Evolutionary conservation across 1,140 invertebrate genomes (phyloP).

Genomic region (Meloidogyne chitwoodi): DNA sequence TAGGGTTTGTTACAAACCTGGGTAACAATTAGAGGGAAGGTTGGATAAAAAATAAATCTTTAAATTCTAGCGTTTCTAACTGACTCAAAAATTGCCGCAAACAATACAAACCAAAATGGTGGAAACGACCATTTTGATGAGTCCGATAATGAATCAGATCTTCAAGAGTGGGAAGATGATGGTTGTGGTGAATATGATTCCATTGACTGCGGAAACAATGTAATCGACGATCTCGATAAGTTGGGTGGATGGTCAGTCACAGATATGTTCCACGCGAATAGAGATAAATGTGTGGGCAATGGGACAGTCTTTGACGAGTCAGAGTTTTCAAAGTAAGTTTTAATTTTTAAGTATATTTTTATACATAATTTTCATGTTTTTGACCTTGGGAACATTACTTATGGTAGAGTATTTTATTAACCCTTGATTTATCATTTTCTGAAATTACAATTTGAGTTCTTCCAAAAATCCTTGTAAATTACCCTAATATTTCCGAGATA

Average conservation of each 20-base stretch:
- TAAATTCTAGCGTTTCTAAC: background rate
- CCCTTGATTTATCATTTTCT: too few species aligned
- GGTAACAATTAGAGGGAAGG: too few species aligned
- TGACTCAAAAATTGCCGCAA: background rate
- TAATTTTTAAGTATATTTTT: background rate
- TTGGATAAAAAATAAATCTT: background rate
- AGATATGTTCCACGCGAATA: slow-evolving; percentile 14
- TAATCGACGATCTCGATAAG: background rate
- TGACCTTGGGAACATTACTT: too few species aligned
- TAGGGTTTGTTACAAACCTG: too few species aligned
- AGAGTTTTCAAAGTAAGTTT: slow-evolving; percentile 5
- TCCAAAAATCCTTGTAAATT: too few species aligned
- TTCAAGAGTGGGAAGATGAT: background rate
- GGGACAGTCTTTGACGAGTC: slow-evolving; percentile 6
- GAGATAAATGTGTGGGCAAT: slow-evolving; percentile 14
- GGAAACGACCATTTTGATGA: background rate
- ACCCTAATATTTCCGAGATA: too few species aligned
- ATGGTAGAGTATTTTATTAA: too few species aligned
- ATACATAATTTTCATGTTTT: too few species aligned
- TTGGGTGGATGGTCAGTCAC: slow-evolving; percentile 6
- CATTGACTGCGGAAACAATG: background rate
- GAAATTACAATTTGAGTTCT: too few species aligned
- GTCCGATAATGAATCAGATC: background rate
- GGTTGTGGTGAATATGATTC: background rate
- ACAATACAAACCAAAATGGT: background rate